Percentiles rank a stretch among this genome's conserved stretches.
Evolutionary conservation across 1,140 invertebrate genomes (phyloP).

Genomic region (Bombus balteatus): DNA sequence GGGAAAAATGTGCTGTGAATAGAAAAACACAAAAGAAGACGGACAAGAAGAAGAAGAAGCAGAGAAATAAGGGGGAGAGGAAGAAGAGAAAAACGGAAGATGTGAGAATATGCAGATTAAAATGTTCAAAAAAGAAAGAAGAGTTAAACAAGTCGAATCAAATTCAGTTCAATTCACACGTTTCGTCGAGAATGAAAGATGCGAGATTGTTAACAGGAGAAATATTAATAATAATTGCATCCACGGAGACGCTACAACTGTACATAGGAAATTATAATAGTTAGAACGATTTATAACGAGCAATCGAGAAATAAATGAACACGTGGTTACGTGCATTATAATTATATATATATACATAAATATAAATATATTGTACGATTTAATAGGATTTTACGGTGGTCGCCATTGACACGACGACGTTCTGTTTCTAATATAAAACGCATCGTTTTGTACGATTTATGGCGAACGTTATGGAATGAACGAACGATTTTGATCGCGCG

Average conservation of each 20-base stretch:
- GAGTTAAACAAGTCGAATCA: constrained; percentile 55
- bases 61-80: not conserved
- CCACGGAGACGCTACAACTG: constrained; percentile 41
- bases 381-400: constrained; percentile 40
- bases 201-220: not conserved
- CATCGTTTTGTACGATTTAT: not conserved
- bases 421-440: constrained; percentile 39
- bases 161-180: constrained; percentile 51
- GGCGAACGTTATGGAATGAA: not conserved
- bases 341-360: constrained; percentile 4
- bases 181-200: not conserved
- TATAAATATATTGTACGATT: constrained; percentile 15
- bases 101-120: not conserved
- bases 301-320: constrained; percentile 18
- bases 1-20: constrained; percentile 77
- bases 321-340: constrained; percentile 14
- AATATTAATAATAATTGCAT: constrained; percentile 14
- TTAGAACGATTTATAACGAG: constrained; percentile 64
- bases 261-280: constrained; percentile 62
- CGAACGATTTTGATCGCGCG: constrained; percentile 21
- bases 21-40: constrained; percentile 23
- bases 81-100: not conserved
- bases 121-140: not conserved
- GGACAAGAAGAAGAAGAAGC: not conserved
- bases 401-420: constrained; percentile 39